Percentiles rank a stretch among this genome's conserved stretches.
These are phyloP conservation scores for Mythimna impura DNA, from an alignment of 2,888 invertebrate species.

Conservation along the genomic window DNA sequence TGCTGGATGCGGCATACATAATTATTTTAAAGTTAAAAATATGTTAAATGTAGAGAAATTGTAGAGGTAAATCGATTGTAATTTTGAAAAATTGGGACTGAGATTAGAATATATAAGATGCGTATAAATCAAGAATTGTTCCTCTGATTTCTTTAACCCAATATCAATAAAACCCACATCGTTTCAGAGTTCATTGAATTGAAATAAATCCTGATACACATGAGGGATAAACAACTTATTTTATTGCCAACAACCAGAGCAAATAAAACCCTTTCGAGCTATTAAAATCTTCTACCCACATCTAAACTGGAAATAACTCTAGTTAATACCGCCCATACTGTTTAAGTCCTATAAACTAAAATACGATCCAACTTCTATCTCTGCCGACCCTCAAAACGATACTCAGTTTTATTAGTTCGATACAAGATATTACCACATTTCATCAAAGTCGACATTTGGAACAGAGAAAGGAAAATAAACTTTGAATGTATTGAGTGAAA, in stretches of 20 bases:
- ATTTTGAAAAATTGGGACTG: too few species aligned
- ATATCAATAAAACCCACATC: background rate
- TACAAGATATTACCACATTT: slow-evolving; percentile 53
- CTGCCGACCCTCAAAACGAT: slow-evolving; percentile 31
- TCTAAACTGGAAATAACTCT: slow-evolving; percentile 36
- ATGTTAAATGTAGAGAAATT: too few species aligned
- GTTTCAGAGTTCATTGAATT: slow-evolving; percentile 19
- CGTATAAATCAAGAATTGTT: too few species aligned
- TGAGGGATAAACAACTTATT: slow-evolving; percentile 24
- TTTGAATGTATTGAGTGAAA: background rate
- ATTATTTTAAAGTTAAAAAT: too few species aligned
- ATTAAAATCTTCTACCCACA: slow-evolving; percentile 34
- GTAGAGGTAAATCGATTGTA: too few species aligned
- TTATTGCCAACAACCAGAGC: slow-evolving; percentile 7
- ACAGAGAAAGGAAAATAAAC: slow-evolving; percentile 22
- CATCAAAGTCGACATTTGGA: slow-evolving; percentile 38
- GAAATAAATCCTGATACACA: slow-evolving; percentile 22
- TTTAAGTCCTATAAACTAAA: slow-evolving; percentile 45
- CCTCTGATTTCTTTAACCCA: background rate
- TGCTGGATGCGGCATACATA: too few species aligned
- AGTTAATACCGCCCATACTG: slow-evolving; percentile 38
- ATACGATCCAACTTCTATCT: slow-evolving; percentile 41
- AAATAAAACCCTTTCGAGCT: slow-evolving; percentile 15
- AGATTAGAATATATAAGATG: too few species aligned
- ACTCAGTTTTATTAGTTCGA: slow-evolving; percentile 47